Evolutionary conservation across 2,888 invertebrate species (phyloP).

Genomic region (Drosophila pegasa): DNA sequence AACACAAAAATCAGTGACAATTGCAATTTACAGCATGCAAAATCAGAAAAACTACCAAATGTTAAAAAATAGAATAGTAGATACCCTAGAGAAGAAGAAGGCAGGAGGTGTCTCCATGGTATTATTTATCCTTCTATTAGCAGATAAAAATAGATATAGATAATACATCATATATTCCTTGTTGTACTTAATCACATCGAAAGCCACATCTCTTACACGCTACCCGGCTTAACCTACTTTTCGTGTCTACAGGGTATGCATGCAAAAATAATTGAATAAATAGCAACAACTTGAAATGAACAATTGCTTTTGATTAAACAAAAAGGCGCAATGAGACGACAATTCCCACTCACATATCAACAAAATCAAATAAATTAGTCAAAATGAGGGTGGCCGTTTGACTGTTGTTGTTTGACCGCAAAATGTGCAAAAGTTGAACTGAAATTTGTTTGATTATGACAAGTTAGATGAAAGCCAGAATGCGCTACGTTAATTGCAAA

Average conservation of each 20-base stretch:
- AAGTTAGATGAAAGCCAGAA: constrained; percentile 30
- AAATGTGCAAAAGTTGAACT: constrained; percentile 60
- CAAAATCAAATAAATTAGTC: constrained; percentile 76
- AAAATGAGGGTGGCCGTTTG: constrained; percentile 74
- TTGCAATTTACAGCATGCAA: constrained; percentile 43
- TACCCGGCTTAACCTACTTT: background rate
- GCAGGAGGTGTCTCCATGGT: too few species aligned
- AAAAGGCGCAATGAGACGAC: constrained; percentile 69
- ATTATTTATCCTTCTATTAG: background rate
- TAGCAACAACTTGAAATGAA: constrained; percentile 69
- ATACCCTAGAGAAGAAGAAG: too few species aligned
- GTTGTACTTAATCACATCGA: background rate
- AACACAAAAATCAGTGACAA: constrained; percentile 31
- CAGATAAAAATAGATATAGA: too few species aligned
- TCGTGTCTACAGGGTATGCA: constrained; percentile 25
- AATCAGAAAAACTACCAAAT: constrained; percentile 12
- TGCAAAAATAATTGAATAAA: constrained; percentile 39
- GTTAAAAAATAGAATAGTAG: background rate
- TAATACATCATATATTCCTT: too few species aligned
- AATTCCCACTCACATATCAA: constrained; percentile 58
- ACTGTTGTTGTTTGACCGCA: constrained; percentile 42
- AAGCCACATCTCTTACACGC: background rate
- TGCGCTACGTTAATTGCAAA: constrained; percentile 26
- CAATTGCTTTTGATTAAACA: constrained; percentile 82
- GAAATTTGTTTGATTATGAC: constrained; percentile 32